Percentiles rank a stretch among this genome's conserved stretches.
Conservation (phyloP, 2,888 invertebrate species). For the Hirudinaria manillensis region DNA sequence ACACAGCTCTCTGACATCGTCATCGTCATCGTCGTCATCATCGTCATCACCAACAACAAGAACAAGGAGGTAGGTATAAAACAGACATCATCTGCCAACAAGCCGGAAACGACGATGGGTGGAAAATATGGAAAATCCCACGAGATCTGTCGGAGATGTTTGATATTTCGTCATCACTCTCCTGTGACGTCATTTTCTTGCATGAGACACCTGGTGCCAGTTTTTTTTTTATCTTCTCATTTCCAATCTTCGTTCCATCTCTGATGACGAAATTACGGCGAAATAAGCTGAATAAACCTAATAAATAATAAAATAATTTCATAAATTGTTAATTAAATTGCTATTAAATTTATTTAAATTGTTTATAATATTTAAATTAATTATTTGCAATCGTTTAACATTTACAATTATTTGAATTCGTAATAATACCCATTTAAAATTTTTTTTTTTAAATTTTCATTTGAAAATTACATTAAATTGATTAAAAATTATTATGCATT, state of each 20-base stretch:
- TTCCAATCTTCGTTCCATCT: neutral
- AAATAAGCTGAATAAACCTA: too few species aligned
- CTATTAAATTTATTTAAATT: too few species aligned
- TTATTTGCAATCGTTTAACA: too few species aligned
- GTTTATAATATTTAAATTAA: too few species aligned
- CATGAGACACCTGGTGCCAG: neutral
- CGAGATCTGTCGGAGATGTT: neutral
- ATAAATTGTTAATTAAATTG: too few species aligned
- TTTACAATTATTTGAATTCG: too few species aligned
- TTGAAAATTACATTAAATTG: too few species aligned
- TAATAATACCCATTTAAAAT: too few species aligned
- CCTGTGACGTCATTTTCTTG: neutral
- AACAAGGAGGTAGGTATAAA: neutral
- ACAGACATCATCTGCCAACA: neutral
- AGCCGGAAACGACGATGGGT: neutral
- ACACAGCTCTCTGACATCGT: neutral
- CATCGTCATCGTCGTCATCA: conserved; percentile 14
- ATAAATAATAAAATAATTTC: too few species aligned
- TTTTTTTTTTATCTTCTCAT: neutral
- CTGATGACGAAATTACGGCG: too few species aligned
- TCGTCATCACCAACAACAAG: neutral
- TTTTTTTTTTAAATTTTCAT: too few species aligned
- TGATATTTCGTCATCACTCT: conserved; percentile 8
- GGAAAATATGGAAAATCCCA: neutral
- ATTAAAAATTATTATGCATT: too few species aligned